phyloP scores from a whole-genome alignment of 2,888 invertebrate species.

The Eutolmus rufibarbis region DNA sequence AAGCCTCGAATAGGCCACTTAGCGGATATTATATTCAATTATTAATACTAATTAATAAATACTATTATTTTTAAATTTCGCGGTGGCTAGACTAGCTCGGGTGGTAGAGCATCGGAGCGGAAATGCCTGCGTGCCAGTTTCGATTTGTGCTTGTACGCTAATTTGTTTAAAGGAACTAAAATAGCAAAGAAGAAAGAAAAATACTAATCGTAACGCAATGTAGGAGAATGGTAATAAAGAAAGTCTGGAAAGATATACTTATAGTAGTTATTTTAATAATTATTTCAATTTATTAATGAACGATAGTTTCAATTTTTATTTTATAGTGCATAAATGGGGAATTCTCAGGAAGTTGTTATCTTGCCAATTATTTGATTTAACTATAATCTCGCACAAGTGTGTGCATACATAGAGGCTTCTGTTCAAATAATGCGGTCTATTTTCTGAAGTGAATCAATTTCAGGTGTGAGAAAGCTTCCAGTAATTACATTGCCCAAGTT shows the following conservation, averaged over 20 bases:
- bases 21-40: no score
- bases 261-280: background rate
- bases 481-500: background rate
- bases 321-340: background rate
- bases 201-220: no score
- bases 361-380: background rate
- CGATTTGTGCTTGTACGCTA: no score
- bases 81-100: no score
- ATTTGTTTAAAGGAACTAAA: no score
- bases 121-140: no score
- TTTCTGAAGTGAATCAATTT: background rate
- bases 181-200: no score
- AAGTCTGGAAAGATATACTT: background rate
- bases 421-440: background rate
- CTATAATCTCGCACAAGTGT: background rate
- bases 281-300: background rate
- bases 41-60: no score
- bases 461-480: background rate
- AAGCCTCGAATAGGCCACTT: no score
- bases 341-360: background rate
- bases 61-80: no score
- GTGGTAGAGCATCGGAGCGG: no score
- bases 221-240: background rate
- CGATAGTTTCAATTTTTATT: background rate
- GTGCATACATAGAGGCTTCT: background rate